phyloP scores from a whole-genome alignment of 2,113 vertebrate genomes.

The Xiphorhynchus elegans region DNA sequence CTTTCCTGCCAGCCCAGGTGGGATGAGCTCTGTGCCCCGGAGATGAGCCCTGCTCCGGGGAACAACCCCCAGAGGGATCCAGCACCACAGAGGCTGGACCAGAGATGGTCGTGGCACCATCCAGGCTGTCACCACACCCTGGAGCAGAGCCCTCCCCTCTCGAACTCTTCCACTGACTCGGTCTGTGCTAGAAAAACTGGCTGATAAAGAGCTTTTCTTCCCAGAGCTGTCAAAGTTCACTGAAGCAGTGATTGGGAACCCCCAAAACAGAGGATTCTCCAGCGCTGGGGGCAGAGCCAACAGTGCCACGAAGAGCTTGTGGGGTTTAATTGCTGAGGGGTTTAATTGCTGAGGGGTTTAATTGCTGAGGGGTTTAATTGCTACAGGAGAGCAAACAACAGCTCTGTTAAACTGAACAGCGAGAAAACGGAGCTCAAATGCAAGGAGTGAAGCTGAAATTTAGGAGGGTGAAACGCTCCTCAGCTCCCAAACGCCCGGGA shows the following conservation, averaged over 20 bases:
- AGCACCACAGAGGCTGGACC: background rate
- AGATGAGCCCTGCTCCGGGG: background rate
- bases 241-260: rapidly evolving
- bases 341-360: too few species aligned
- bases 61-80: background rate
- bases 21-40: rapidly evolving
- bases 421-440: background rate
- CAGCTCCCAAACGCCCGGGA: background rate
- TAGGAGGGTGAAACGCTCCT: background rate
- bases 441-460: background rate
- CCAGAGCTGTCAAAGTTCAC: background rate
- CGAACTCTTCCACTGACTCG: background rate
- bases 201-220: background rate
- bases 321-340: background rate
- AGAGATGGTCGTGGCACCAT: background rate
- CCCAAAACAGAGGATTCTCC: rapidly evolving
- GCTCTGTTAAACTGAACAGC: rapidly evolving
- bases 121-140: rapidly evolving
- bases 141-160: background rate
- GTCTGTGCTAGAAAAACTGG: background rate
- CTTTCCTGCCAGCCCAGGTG: too few species aligned
- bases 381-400: background rate
- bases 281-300: background rate
- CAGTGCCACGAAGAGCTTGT: rapidly evolving
- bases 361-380: too few species aligned